Evolutionary conservation across 2,113 vertebrate genomes (phyloP).

Genomic region (Chionis minor): DNA sequence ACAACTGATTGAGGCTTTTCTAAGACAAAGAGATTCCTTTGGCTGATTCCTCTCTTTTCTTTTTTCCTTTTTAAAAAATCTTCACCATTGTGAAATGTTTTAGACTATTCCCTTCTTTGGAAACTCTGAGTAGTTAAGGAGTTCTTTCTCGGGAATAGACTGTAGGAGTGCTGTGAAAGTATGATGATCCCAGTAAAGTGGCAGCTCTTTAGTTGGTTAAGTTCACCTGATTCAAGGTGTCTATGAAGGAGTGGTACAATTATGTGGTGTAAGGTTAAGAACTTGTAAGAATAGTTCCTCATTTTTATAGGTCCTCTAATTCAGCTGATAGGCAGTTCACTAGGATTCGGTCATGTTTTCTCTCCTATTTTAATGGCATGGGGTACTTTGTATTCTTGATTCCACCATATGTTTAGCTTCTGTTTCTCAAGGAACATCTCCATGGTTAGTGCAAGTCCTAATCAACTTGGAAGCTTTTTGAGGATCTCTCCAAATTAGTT

Average conservation of each 20-base stretch:
- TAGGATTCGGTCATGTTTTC: background rate
- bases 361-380: background rate
- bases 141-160: background rate
- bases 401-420: background rate
- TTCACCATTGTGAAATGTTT: background rate
- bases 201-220: background rate
- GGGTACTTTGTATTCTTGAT: background rate
- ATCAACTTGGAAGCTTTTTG: background rate
- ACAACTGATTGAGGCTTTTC: background rate
- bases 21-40: background rate
- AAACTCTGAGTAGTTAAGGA: background rate
- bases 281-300: background rate
- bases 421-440: background rate
- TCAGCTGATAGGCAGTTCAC: background rate
- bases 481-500: background rate
- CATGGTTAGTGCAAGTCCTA: background rate
- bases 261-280: background rate
- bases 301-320: background rate
- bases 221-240: background rate
- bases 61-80: background rate
- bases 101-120: background rate
- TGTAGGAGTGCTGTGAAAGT: background rate
- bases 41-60: background rate
- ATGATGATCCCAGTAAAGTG: background rate
- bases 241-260: accelerated